phyloP scores from a whole-genome alignment of 2,888 invertebrate species.

The Tineola bisselliella region DNA sequence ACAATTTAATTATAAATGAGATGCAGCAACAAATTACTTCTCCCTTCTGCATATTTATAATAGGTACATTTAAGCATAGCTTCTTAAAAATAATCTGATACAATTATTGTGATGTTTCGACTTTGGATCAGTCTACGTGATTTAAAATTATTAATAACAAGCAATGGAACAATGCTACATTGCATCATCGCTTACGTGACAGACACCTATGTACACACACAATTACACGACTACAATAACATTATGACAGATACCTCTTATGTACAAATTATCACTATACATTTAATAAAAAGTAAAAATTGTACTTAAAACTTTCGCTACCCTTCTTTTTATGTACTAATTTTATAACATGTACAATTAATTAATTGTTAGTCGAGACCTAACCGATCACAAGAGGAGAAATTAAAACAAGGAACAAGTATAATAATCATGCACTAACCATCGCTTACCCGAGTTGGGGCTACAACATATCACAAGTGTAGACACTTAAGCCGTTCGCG shows the following conservation, averaged over 20 bases:
- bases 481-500: slow-evolving; percentile 49
- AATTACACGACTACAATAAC: slow-evolving; percentile 63
- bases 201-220: slow-evolving; percentile 33
- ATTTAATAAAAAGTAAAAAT: slow-evolving; percentile 62
- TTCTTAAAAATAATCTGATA: slow-evolving; percentile 24
- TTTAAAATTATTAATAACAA: slow-evolving; percentile 16
- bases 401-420: slow-evolving; percentile 61
- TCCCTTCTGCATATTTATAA: slow-evolving; percentile 9
- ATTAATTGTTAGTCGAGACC: slow-evolving; percentile 59
- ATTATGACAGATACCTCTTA: slow-evolving; percentile 67
- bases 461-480: slow-evolving; percentile 47
- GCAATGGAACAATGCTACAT: too few relatives aligned
- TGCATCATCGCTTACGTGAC: neutral
- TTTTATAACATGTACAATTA: slow-evolving; percentile 35
- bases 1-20: slow-evolving; percentile 25
- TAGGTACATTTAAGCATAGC: neutral
- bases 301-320: slow-evolving; percentile 61
- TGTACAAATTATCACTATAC: slow-evolving; percentile 57
- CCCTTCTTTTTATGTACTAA: slow-evolving; percentile 55
- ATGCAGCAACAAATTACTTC: slow-evolving; percentile 37
- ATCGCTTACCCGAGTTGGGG: slow-evolving; percentile 28
- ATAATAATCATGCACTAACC: slow-evolving; percentile 55
- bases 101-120: slow-evolving; percentile 41
- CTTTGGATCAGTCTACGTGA: slow-evolving; percentile 35
- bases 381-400: slow-evolving; percentile 55